Conservation (phyloP, 2,113 vertebrate genomes). For the Cyprinodon brontotheroides region DNA sequence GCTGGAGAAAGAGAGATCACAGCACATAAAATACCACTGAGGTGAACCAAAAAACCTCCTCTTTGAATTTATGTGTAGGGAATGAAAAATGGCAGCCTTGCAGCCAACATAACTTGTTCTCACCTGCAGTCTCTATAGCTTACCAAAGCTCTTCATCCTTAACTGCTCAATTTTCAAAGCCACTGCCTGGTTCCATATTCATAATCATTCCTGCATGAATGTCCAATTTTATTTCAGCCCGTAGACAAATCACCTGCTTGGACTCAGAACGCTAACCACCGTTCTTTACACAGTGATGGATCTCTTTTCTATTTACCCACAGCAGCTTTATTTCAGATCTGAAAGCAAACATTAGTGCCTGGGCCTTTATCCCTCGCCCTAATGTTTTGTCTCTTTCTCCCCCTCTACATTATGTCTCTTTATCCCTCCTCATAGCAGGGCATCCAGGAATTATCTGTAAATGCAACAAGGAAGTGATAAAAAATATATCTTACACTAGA, state of each 20-base stretch:
- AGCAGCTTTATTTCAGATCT: slow-evolving; percentile 71
- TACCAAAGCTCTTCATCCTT: slow-evolving; percentile 50
- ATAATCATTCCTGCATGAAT: slow-evolving; percentile 53
- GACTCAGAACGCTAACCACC: slow-evolving; percentile 49
- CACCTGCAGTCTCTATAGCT: slow-evolving; percentile 40
- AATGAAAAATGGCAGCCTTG: slow-evolving; percentile 59
- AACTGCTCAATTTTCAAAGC: slow-evolving; percentile 62
- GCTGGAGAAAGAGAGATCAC: slow-evolving; percentile 40
- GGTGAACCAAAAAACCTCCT: slow-evolving; percentile 29
- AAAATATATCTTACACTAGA: slow-evolving; percentile 60
- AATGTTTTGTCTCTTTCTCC: slow-evolving; percentile 48
- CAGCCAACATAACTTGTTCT: slow-evolving; percentile 44
- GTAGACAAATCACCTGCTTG: slow-evolving; percentile 61
- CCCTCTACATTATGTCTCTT: slow-evolving; percentile 22
- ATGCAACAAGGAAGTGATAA: slow-evolving; percentile 67
- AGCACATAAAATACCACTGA: slow-evolving; percentile 40
- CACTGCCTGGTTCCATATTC: slow-evolving; percentile 61
- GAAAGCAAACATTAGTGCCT: slow-evolving; percentile 71
- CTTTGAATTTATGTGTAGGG: slow-evolving; percentile 27
- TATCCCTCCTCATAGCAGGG: slow-evolving; percentile 33
- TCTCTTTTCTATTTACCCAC: slow-evolving; percentile 52
- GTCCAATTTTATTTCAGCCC: slow-evolving; percentile 57
- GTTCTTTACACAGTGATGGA: slow-evolving; percentile 56
- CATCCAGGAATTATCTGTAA: slow-evolving; percentile 71
- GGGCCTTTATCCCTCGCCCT: slow-evolving; percentile 47